Conservation (phyloP, 1,140 invertebrate species). For the Neuroterus valhalla region DNA sequence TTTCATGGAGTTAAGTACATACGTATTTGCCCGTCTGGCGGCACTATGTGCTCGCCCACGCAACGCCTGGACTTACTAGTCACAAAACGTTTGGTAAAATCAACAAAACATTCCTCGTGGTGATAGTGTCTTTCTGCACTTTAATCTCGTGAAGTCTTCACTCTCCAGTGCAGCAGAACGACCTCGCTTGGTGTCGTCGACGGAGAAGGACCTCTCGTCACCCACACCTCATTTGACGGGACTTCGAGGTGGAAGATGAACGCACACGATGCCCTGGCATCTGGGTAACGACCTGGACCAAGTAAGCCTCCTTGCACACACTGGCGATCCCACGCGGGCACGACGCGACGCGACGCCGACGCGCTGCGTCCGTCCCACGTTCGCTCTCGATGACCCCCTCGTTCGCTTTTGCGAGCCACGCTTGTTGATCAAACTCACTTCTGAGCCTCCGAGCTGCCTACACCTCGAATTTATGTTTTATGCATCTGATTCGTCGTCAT, state of each 20-base stretch:
- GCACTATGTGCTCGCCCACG: constrained; percentile 12
- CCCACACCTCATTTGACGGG: constrained; percentile 54
- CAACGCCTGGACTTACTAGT: neutral
- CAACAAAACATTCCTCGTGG: constrained; percentile 10
- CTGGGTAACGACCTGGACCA: constrained; percentile 63
- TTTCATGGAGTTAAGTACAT: neutral
- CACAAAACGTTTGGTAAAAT: constrained; percentile 18
- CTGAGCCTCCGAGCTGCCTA: constrained; percentile 42
- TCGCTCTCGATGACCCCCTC: constrained; percentile 57
- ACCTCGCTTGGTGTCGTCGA: neutral
- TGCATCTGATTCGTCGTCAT: constrained; percentile 47
- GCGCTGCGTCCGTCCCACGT: constrained; percentile 62
- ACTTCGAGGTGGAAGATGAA: constrained; percentile 53
- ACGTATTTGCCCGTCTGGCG: neutral
- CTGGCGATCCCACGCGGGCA: constrained; percentile 63
- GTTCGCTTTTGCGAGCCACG: constrained; percentile 50
- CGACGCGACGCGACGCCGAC: constrained; percentile 51
- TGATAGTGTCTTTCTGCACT: neutral
- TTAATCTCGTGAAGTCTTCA: constrained; percentile 12
- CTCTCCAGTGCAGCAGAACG: neutral
- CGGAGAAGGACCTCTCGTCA: constrained; percentile 35
- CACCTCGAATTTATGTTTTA: constrained; percentile 51
- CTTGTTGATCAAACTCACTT: constrained; percentile 51
- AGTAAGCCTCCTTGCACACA: constrained; percentile 56
- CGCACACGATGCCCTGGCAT: constrained; percentile 55